Evolutionary conservation across 2,888 invertebrate genomes (phyloP).

Genomic region (Protodeltote pygarga): DNA sequence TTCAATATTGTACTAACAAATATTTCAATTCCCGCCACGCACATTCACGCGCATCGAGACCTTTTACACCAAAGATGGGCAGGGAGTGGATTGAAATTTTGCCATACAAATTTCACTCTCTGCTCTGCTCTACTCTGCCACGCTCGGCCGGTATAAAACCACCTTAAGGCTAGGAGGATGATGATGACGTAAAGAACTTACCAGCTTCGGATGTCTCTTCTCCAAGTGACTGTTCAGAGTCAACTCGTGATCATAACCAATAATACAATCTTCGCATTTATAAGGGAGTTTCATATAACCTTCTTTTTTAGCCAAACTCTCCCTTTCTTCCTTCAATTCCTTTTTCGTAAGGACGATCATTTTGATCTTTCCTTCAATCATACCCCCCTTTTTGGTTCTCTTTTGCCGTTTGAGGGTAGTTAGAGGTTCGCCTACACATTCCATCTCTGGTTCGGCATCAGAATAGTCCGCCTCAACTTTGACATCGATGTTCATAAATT

Average conservation of each 20-base stretch:
- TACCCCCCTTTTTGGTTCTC: conserved; percentile 9
- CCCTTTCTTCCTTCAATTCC: conserved; percentile 65
- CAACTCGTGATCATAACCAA: conserved; percentile 71
- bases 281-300: conserved; percentile 67
- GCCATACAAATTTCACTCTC: no score
- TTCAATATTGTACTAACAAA: no score
- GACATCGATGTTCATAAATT: conserved; percentile 50
- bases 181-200: conserved; percentile 42
- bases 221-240: conserved; percentile 65
- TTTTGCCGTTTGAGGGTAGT: conserved; percentile 38
- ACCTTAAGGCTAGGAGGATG: no score
- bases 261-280: conserved; percentile 71
- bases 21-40: no score
- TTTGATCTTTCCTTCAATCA: conserved; percentile 65
- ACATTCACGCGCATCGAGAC: no score
- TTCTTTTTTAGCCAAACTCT: conserved; percentile 52
- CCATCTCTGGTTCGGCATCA: conserved; percentile 56
- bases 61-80: no score
- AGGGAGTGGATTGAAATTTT: no score
- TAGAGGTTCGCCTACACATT: no score
- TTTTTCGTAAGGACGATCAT: conserved; percentile 55
- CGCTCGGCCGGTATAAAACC: no score
- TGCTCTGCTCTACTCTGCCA: no score
- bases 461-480: conserved; percentile 63
- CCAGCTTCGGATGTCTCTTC: conserved; percentile 66